A percentile compares a stretch with the other conserved stretches of the same genome.
phyloP scores from a whole-genome alignment of 2,113 vertebrate species.

The Corythoichthys intestinalis region DNA sequence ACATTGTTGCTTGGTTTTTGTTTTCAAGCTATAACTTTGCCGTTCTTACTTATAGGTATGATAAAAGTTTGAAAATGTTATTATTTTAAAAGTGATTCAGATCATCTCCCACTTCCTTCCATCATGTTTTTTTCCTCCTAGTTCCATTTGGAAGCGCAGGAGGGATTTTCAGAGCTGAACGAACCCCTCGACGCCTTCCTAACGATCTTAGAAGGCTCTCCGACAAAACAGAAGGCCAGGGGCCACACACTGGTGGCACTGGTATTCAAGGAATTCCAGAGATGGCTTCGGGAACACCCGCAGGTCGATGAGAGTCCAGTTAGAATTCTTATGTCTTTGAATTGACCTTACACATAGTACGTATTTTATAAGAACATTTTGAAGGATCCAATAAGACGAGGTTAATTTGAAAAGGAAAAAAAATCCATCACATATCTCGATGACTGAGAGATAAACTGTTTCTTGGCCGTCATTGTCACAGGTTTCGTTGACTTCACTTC shows the following conservation, averaged over 20 bases:
- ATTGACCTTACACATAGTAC: not conserved
- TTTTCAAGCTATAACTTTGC: no score
- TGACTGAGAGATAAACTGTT: not conserved
- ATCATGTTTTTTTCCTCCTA: constrained; percentile 19
- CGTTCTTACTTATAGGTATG: no score
- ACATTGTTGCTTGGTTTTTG: no score
- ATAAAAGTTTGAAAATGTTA: no score
- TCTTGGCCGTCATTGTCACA: constrained; percentile 3
- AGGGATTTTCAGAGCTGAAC: constrained; percentile 65
- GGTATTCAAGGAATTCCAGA: constrained; percentile 66
- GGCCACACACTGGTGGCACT: constrained; percentile 53
- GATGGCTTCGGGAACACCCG: constrained; percentile 57
- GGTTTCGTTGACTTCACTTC: constrained; percentile 47
- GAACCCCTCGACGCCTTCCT: constrained; percentile 64
- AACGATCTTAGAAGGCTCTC: constrained; percentile 63
- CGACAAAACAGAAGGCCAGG: constrained; percentile 59
- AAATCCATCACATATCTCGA: not conserved
- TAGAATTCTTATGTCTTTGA: not conserved
- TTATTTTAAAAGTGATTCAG: not conserved
- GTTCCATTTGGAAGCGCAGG: constrained; percentile 47
- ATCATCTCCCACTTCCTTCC: constrained; percentile 1
- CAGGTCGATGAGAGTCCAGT: constrained; percentile 30
- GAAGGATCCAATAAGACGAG: not conserved
- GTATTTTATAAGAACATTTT: not conserved
- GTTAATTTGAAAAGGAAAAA: not conserved